phyloP scores from a whole-genome alignment of 2,797 vertebrate species.

The Diplodus puntazzo region DNA sequence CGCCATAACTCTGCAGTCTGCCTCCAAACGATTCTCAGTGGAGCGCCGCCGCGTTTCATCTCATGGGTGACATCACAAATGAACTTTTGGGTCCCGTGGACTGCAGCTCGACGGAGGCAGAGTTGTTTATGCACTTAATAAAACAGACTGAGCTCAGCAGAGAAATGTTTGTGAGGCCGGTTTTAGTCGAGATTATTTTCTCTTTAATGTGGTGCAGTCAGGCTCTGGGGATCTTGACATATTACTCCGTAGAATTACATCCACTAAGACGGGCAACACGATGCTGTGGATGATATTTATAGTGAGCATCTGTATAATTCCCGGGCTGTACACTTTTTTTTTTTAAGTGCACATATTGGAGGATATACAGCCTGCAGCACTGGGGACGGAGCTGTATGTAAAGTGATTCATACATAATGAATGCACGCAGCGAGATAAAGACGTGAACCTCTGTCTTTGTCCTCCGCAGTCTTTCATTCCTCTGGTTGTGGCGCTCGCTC shows the following conservation, averaged over 20 bases:
- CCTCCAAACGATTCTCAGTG: constrained; percentile 28
- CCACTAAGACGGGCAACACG: constrained; percentile 24
- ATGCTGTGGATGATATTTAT: constrained; percentile 36
- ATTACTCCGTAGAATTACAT: constrained; percentile 46
- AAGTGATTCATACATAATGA: constrained; percentile 45
- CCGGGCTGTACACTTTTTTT: neutral
- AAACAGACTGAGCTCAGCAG: constrained; percentile 30
- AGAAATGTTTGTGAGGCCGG: constrained; percentile 43
- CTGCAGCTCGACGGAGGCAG: neutral
- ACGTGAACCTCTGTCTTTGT: constrained; percentile 8
- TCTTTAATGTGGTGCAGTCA: constrained; percentile 41
- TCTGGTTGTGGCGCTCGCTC: neutral
- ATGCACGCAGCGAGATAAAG: constrained; percentile 24
- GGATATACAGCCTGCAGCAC: constrained; percentile 15
- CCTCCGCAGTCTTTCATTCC: constrained; percentile 3
- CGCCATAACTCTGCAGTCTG: constrained; percentile 9
- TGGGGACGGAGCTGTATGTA: constrained; percentile 7
- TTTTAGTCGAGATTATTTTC: constrained; percentile 59
- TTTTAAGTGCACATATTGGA: neutral
- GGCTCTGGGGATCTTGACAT: constrained; percentile 40
- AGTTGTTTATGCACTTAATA: constrained; percentile 61
- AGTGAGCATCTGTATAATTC: constrained; percentile 22
- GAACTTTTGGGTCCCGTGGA: constrained; percentile 20
- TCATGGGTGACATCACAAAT: constrained; percentile 39
- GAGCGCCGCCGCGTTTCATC: constrained; percentile 40